Evolutionary conservation across 2,113 vertebrate species (phyloP).

Genomic region (Calonectris borealis): DNA sequence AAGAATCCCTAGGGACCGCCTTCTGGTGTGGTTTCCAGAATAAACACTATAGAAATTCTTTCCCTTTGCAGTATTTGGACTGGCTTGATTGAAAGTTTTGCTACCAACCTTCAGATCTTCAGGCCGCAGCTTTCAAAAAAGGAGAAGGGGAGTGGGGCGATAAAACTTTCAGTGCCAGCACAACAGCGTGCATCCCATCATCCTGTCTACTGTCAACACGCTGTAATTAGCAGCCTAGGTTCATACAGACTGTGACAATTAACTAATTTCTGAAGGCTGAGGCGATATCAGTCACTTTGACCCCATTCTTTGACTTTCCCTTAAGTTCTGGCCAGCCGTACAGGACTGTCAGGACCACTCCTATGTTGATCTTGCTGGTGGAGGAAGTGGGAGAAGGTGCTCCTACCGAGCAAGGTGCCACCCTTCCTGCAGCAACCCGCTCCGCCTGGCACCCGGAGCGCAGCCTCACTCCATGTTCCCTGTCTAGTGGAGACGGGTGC

Average conservation of each 20-base stretch:
- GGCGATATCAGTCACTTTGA: background rate
- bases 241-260: background rate
- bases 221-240: background rate
- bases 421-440: background rate
- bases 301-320: background rate
- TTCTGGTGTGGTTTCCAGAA: background rate
- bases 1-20: background rate
- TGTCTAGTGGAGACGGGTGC: background rate
- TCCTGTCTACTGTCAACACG: background rate
- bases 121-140: background rate
- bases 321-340: background rate
- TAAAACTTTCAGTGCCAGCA: background rate
- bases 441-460: background rate
- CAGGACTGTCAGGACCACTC: background rate
- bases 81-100: background rate
- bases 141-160: background rate
- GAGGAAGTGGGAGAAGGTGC: background rate
- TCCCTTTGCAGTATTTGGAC: background rate
- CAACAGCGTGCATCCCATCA: background rate
- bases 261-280: background rate
- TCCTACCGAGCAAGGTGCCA: background rate
- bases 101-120: background rate
- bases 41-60: background rate
- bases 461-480: accelerated
- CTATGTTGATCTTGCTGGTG: background rate